Evolutionary conservation across 2,113 vertebrate genomes (phyloP).

Genomic region (Caranx melampygus): DNA sequence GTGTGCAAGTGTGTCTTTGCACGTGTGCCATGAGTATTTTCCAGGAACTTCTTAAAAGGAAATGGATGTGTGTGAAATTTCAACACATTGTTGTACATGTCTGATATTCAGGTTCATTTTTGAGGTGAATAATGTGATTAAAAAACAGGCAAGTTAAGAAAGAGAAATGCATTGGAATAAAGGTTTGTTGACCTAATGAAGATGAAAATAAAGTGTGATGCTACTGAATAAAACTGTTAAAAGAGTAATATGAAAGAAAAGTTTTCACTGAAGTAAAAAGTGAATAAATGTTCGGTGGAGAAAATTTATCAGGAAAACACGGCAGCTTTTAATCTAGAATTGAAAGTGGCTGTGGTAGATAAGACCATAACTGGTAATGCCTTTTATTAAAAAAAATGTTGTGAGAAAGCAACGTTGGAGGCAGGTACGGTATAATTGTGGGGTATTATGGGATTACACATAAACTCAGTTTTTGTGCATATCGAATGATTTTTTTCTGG

Average conservation of each 20-base stretch:
- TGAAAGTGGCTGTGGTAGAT: background rate
- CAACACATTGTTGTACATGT: constrained; percentile 1
- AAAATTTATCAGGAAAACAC: background rate
- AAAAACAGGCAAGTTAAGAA: background rate
- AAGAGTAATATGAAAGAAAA: background rate
- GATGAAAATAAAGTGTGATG: background rate
- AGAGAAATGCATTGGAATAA: background rate
- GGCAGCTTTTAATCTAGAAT: background rate
- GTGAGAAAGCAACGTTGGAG: too few species aligned
- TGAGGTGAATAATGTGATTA: background rate
- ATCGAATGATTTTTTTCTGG: too few species aligned
- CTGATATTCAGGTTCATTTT: background rate
- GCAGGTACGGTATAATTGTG: too few species aligned
- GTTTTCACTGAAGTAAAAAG: background rate
- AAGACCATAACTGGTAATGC: background rate
- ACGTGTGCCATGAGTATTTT: background rate
- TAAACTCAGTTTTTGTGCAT: too few species aligned
- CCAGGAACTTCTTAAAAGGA: background rate
- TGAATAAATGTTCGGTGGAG: background rate
- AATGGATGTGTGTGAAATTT: background rate
- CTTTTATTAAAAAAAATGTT: background rate
- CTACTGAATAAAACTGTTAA: background rate
- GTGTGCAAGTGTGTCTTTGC: background rate
- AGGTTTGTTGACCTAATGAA: background rate
- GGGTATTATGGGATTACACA: too few species aligned